These are phyloP conservation scores for Caenorhabditis macrosperma DNA, from an alignment of 2,888 invertebrate species.

Conservation along the genomic window DNA sequence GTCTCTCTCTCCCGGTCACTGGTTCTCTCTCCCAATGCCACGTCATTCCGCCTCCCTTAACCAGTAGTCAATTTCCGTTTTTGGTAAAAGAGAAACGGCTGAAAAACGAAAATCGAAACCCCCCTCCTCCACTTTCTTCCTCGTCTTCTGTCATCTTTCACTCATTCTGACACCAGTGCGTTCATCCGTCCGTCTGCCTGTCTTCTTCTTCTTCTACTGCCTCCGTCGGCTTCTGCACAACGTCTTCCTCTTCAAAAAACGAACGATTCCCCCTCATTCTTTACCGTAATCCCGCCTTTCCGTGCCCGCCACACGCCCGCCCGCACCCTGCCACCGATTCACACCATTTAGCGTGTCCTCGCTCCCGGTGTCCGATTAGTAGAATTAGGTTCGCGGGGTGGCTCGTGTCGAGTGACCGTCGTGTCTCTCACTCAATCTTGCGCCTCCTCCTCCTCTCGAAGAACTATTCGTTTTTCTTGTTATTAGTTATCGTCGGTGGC, in stretches of 20 bases:
- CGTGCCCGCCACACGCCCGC: slow-evolving; percentile 14
- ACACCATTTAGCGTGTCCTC: slow-evolving; percentile 59
- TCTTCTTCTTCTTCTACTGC: slow-evolving; percentile 9
- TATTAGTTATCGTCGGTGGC: not conserved
- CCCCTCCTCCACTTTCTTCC: slow-evolving; percentile 3
- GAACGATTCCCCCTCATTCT: not conserved
- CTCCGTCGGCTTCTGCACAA: not conserved
- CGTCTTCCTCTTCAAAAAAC: slow-evolving; percentile 15
- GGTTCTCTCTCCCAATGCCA: slow-evolving; percentile 24
- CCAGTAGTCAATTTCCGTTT: slow-evolving; percentile 50
- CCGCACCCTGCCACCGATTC: slow-evolving; percentile 40
- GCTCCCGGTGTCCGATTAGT: slow-evolving; percentile 50
- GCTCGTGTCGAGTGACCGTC: slow-evolving; percentile 14
- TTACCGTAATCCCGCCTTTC: slow-evolving; percentile 44
- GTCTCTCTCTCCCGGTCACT: not conserved
- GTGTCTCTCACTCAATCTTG: not conserved
- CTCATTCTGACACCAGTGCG: slow-evolving; percentile 48
- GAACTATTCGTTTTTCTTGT: not conserved
- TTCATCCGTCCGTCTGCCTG: slow-evolving; percentile 49
- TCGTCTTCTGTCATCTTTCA: slow-evolving; percentile 34
- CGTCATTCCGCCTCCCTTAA: slow-evolving; percentile 30
- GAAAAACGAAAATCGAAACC: slow-evolving; percentile 15
- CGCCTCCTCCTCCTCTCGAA: too few relatives aligned
- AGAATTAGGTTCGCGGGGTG: slow-evolving; percentile 45
- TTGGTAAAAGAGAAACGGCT: slow-evolving; percentile 3